These are phyloP conservation scores for Microctonus aethiopoides DNA, from an alignment of 2,888 invertebrate genomes.

Conservation along the genomic window DNA sequence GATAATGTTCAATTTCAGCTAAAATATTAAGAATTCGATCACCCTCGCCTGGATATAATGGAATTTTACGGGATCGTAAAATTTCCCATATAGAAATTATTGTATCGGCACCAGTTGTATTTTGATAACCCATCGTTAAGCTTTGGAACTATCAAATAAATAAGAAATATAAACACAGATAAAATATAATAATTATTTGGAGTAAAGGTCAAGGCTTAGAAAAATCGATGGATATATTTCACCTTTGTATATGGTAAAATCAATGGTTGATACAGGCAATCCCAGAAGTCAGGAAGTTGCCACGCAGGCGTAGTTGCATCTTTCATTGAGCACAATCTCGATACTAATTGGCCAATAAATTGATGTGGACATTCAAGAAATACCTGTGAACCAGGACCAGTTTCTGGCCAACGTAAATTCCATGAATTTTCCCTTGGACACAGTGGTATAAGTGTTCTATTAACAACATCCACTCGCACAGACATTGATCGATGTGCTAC, in stretches of 20 bases:
- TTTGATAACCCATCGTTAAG: constrained; percentile 74
- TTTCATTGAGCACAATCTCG: constrained; percentile 71
- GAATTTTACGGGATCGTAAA: constrained; percentile 67
- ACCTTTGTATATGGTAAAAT: constrained; percentile 74
- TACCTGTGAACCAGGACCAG: constrained; percentile 80
- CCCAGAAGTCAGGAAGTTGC: constrained; percentile 81
- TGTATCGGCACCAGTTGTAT: constrained; percentile 70
- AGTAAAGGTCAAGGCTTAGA: background rate
- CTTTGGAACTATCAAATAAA: constrained; percentile 71
- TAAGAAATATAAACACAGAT: constrained; percentile 32
- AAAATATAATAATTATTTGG: background rate
- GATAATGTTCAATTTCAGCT: constrained; percentile 72
- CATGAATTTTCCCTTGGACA: constrained; percentile 72
- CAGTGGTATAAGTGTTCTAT: constrained; percentile 71
- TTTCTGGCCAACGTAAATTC: constrained; percentile 74
- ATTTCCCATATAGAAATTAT: constrained; percentile 71
- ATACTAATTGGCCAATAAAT: constrained; percentile 56
- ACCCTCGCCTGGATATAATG: constrained; percentile 75
- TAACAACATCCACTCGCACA: constrained; percentile 76
- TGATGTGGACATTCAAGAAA: constrained; percentile 72
- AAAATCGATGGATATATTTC: constrained; percentile 60
- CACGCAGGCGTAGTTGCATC: constrained; percentile 77
- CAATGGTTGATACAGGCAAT: constrained; percentile 76
- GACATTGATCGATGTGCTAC: constrained; percentile 74
- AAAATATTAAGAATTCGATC: constrained; percentile 73